phyloP scores from a whole-genome alignment of 92 coral and sea anemone genomes.

The Epizoanthus scotinus region DNA sequence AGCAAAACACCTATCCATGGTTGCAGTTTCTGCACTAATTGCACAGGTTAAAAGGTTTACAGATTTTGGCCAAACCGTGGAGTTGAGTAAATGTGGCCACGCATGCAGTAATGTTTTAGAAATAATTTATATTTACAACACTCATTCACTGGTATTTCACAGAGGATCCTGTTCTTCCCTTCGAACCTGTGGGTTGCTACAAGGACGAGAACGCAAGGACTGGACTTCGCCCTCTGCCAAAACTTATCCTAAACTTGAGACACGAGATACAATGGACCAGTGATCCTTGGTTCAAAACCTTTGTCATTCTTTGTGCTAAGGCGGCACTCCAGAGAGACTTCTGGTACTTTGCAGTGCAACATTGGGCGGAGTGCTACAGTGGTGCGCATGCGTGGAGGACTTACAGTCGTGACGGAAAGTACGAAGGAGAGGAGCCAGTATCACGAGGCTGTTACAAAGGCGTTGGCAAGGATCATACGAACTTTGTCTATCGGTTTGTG shows the following conservation, averaged over 20 bases:
- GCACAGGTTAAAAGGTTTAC: too few species aligned
- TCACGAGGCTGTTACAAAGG: slow-evolving; percentile 9
- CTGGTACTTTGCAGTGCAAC: slow-evolving; percentile 36
- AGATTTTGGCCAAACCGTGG: too few species aligned
- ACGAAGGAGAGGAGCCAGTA: not conserved
- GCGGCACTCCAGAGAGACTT: slow-evolving; percentile 5
- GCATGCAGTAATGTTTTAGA: too few species aligned
- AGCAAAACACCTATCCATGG: too few species aligned
- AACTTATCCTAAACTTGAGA: slow-evolving; percentile 7
- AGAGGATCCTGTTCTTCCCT: slow-evolving; percentile 5
- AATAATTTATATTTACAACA: too few species aligned
- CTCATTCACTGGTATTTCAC: not conserved
- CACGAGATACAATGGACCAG: not conserved
- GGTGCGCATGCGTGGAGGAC: slow-evolving; percentile 23
- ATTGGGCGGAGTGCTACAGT: slow-evolving; percentile 28
- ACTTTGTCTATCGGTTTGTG: slow-evolving; percentile 20
- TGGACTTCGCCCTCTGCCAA: not conserved
- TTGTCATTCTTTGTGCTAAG: slow-evolving; percentile 11
- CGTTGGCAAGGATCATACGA: slow-evolving; percentile 14
- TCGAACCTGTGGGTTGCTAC: slow-evolving; percentile 29
- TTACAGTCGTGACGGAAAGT: slow-evolving; percentile 11
- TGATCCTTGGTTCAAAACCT: not conserved
- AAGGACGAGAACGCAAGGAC: slow-evolving; percentile 2
- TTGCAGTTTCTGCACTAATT: too few species aligned
- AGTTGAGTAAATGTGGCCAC: too few species aligned